Evolutionary conservation across 1,140 invertebrate species (phyloP), one percentile per base, ranked within the genome.

Genomic region (Bombus superbus): DNA sequence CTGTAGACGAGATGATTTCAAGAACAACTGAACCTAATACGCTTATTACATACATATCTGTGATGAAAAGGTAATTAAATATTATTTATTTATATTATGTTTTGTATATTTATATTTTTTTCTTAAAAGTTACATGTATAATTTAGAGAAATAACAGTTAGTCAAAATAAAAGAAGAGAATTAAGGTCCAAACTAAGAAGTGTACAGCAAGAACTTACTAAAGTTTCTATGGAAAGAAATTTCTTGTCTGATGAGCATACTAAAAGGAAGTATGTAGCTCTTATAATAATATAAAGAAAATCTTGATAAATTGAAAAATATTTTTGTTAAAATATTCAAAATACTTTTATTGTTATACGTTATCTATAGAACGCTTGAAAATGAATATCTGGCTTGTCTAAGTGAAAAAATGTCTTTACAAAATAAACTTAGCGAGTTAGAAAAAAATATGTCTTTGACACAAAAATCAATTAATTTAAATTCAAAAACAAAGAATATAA

Each of bases 1-100:
- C 96, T 53, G 95, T 96, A 1, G 96, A 97, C 32, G 91, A 95
- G 66, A 94, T 96, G 91, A 89, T 96, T 0, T 88, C 94, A 57
- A 93, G 40, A 53, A 87, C 87, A 47, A 47, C 11, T 28, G 92
- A 94, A 73, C 25, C 47, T 11, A 71, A 62, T n/a, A 91, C 90
- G 1, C 82, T 95, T 28, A 40, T 80, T 40, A 92, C 90, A 32
- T 95, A 94, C 73, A 86, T 93, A 82, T 76, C 89, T 68, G 84
- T 93, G 35, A 92, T 95, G 77, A 95, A 94, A 92, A 94, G 88
- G 94, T 94, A 90, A 28, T 71, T 38, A 18, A 8, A 83, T 78
- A 64, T 71, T 32, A 53, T 88, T 64, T 18, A 73, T 44, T 25
- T 69, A 64, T 76, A 25, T 42, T 18, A 42, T 53, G 40, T 57